phyloP scores from a whole-genome alignment of 2,888 invertebrate species.

The Drosophila prostipennis region DNA sequence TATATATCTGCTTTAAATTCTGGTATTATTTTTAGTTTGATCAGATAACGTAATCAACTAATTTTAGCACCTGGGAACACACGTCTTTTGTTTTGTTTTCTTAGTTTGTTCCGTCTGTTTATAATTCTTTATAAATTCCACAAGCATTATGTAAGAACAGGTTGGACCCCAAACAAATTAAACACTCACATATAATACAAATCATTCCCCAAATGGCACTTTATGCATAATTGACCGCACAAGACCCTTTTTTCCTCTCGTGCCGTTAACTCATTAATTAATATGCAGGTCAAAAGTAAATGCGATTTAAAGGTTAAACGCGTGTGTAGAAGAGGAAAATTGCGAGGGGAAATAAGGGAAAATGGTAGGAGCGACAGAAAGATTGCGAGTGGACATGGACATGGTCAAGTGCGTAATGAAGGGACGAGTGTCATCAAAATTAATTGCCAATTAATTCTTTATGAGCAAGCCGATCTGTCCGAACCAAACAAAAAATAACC shows the following conservation, averaged over 20 bases:
- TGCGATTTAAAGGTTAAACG: constrained; percentile 45
- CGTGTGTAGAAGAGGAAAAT: constrained; percentile 20
- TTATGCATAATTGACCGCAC: constrained; percentile 51
- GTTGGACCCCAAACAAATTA: background rate
- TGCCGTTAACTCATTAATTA: constrained; percentile 47
- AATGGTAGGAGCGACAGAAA: constrained; percentile 22
- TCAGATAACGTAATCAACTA: background rate
- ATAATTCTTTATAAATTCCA: no score
- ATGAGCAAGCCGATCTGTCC: constrained; percentile 45
- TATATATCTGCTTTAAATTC: background rate
- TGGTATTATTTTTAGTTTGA: background rate
- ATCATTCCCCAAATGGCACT: constrained; percentile 46
- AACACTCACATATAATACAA: constrained; percentile 17
- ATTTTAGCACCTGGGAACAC: no score
- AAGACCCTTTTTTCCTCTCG: constrained; percentile 33
- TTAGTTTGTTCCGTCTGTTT: no score
- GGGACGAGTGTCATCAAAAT: constrained; percentile 51
- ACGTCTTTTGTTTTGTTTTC: no score
- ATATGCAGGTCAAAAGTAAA: constrained; percentile 56
- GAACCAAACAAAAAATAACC: constrained; percentile 15
- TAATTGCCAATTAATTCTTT: constrained; percentile 68
- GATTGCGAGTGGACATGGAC: constrained; percentile 42
- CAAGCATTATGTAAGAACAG: constrained; percentile 25
- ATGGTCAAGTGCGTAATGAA: constrained; percentile 34
- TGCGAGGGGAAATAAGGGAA: background rate